A percentile compares a stretch with the other conserved stretches of the same genome.
These are phyloP conservation scores for Lepetodrilus schrolli DNA, from an alignment of 2,888 invertebrate genomes.

Conservation along the genomic window DNA sequence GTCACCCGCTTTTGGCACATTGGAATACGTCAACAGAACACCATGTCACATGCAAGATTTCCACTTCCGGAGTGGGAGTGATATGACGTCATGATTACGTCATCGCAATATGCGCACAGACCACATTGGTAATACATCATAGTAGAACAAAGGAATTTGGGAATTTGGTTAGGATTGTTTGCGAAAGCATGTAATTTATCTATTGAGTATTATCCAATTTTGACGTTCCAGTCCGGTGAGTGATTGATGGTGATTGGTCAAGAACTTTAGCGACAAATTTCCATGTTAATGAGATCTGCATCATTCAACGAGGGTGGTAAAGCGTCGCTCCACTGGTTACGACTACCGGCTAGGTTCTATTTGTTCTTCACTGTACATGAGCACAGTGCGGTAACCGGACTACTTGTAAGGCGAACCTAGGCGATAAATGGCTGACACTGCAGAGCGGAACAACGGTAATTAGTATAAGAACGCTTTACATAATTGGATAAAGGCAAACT, in stretches of 20 bases:
- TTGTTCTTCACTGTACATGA: neutral
- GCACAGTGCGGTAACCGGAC: neutral
- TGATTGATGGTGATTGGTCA: neutral
- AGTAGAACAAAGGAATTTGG: neutral
- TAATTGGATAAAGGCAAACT: conserved; percentile 20
- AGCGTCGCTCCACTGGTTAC: too few species aligned
- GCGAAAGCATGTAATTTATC: conserved; percentile 7
- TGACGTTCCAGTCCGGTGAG: neutral
- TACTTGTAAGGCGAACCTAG: neutral
- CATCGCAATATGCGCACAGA: neutral
- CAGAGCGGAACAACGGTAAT: conserved; percentile 6
- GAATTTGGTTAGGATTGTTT: neutral
- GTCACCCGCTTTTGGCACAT: neutral
- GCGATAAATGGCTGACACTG: conserved; percentile 15
- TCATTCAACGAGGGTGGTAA: neutral
- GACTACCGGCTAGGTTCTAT: too few species aligned
- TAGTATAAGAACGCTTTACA: conserved; percentile 25
- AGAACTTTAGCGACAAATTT: neutral
- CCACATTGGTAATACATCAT: neutral
- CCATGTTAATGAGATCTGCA: neutral
- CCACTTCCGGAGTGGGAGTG: neutral
- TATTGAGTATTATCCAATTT: neutral
- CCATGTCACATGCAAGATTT: neutral
- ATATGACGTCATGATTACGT: conserved; percentile 6
- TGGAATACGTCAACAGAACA: neutral